Base-by-base conservation (phyloP, 1,140 invertebrate genomes). In the Drosophila mojavensis region DNA sequence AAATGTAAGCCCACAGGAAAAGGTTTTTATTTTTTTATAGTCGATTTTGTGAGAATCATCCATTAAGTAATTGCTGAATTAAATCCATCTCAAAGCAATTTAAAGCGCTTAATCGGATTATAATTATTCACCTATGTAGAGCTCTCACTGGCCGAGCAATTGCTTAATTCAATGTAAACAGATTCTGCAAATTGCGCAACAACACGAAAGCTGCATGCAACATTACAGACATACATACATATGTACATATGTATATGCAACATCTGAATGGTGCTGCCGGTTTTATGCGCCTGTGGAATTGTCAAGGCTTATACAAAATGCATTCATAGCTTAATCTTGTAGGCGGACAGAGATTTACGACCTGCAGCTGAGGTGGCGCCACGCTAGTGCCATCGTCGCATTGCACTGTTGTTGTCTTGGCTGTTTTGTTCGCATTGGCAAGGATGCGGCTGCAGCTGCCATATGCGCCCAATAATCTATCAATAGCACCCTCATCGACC, bases 391-490 rank as follows among this genome's bases (percentile, higher is more conserved):
- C 33, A 33, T 33, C 36, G 33, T 39, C 13, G 59, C 55, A 26
- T 26, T 33, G 6, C 36, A 28, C 41, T 60, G 43, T 48, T 60
- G 26, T 10, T 4, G 15, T 5, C 41, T 48, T 70, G 67, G 39
- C 51, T 36, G 47, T 47, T 47, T 33, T 63, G 67, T 47, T 63
- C 33, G 45, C 11, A 47, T 26, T 47, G 41, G 26, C 75, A 77
- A 62, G 74, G 56, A 65, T 60, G 61, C 39, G 50, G 51, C 56
- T 55, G 55, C 72, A 75, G 30, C 45, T 45, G 41, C 75, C 77
- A 79, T 76, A 60, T 68, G 76, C 53, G 77, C 63, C 74, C 63
- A 79, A 77, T 77, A 73, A 68, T 77, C 59, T 70, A 70, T 69
- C 72, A 75, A 74, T 74, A 50, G 56, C 65, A 68, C 41, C 58